Evolutionary conservation across 1,140 invertebrate genomes (phyloP), one percentile per base, ranked within the genome.

Genomic region (Eurosta solidaginis): DNA sequence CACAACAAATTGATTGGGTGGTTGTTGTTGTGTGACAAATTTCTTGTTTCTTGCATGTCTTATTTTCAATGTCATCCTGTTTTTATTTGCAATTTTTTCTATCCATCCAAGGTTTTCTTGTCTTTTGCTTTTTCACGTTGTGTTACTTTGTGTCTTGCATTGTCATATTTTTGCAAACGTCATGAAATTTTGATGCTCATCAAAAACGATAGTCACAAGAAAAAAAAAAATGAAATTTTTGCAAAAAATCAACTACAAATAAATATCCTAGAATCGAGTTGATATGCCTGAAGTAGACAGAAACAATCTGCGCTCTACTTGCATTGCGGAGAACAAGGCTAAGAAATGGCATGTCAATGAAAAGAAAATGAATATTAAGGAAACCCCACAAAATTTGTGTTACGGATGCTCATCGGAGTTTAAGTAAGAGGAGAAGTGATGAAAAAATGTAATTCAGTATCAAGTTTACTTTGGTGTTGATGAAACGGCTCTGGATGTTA

Each of bases 91-190:
- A 68, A 40, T 36, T 29, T n/a, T 68, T 7, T 6, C 12, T 68
- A 40, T 68, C 33, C 59, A 22, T 52, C n/a, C 1, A 68, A 17
- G 14, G 20, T 0, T 68, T 68, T 40, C 59, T 68, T 68, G 29
- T 2, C 20, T 25, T 20, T 20, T 54, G 4, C 33, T 40, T 68
- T 40, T 9, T 40, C 33, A 12, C 59, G 40, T 40, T 14, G 52
- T 27, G 9, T 59, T 68, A 33, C 33, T 36, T 68, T 68, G 59
- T 47, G 44, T 75, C 20, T 75, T 45, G 22, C 74, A 12, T 22
- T 75, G 42, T 75, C 74, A 75, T 75, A 47, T 75, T 50, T 47
- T 14, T 75, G 74, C 74, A 27, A 50, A 27, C 29, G 22, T 75
- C 42, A 68, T 68, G 59, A 68, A 68, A 40, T 68, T 68, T 68